A percentile compares a stretch with the other conserved stretches of the same genome.
Evolutionary conservation across 2,113 vertebrate species (phyloP).

Genomic region (Ibidorhyncha struthersii): DNA sequence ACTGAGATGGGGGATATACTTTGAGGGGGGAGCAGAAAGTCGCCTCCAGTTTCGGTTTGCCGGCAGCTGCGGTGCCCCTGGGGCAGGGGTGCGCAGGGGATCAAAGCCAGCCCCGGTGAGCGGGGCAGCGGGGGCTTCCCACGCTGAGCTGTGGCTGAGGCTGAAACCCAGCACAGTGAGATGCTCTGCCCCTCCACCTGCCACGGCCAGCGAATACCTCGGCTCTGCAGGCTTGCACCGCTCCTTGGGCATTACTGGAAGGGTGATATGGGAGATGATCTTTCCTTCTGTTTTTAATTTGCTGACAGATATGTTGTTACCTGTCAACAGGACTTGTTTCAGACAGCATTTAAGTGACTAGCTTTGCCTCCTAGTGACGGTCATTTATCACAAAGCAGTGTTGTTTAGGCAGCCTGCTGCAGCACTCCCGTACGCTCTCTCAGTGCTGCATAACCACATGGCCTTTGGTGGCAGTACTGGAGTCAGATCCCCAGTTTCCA

Average conservation of each 20-base stretch:
- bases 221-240: neutral
- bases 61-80: neutral
- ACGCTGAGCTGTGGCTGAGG: neutral
- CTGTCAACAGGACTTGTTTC: neutral
- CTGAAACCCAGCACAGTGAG: neutral
- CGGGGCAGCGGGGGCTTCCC: rapidly evolving
- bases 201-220: neutral
- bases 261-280: neutral
- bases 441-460: neutral
- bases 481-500: rapidly evolving
- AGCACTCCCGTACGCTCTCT: rapidly evolving
- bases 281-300: neutral
- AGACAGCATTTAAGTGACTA: rapidly evolving
- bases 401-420: rapidly evolving
- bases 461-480: rapidly evolving
- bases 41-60: neutral
- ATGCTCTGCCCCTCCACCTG: neutral
- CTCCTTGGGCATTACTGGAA: neutral
- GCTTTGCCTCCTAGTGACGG: neutral
- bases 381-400: neutral
- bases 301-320: neutral
- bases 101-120: neutral
- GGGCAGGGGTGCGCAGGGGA: rapidly evolving
- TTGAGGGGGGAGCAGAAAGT: neutral
- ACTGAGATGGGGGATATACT: neutral